Conservation (phyloP, 2,888 invertebrate genomes). For the Aromia moschata region DNA sequence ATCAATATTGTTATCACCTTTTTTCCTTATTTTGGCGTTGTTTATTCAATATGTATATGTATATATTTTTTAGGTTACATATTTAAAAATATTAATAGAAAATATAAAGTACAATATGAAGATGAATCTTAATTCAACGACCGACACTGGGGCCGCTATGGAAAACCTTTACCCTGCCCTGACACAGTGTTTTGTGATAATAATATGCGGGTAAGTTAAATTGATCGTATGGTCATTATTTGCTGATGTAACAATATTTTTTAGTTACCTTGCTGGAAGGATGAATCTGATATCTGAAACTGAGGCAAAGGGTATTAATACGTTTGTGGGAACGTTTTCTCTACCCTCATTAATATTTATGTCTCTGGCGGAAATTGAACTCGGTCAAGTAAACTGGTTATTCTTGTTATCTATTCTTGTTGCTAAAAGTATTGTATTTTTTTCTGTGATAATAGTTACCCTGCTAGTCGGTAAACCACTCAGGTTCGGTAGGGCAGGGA, state of each 20-base stretch:
- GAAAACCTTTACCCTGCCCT: slow-evolving; percentile 91
- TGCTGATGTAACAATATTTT: neutral
- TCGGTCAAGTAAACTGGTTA: slow-evolving; percentile 87
- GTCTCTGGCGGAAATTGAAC: slow-evolving; percentile 85
- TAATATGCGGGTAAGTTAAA: slow-evolving; percentile 82
- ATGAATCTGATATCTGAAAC: slow-evolving; percentile 82
- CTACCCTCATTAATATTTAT: slow-evolving; percentile 91
- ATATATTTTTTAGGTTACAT: too few species aligned
- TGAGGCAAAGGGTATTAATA: slow-evolving; percentile 89
- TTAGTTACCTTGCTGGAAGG: slow-evolving; percentile 85
- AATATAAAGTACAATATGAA: too few species aligned
- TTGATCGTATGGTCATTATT: neutral
- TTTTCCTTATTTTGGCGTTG: too few species aligned
- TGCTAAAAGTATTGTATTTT: slow-evolving; percentile 87
- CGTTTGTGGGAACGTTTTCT: slow-evolving; percentile 93
- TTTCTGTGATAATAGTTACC: slow-evolving; percentile 79
- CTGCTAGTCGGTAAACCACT: slow-evolving; percentile 82
- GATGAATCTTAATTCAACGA: slow-evolving; percentile 28
- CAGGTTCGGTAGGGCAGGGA: slow-evolving; percentile 85
- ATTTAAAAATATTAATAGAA: too few species aligned
- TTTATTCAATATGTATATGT: too few species aligned
- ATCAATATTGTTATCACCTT: too few species aligned
- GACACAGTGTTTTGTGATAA: slow-evolving; percentile 90
- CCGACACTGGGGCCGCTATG: slow-evolving; percentile 62
- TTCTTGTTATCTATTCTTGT: slow-evolving; percentile 87